Evolutionary conservation across 2,113 vertebrate species (phyloP).

Genomic region (Cyphomyrus discorhynchus): DNA sequence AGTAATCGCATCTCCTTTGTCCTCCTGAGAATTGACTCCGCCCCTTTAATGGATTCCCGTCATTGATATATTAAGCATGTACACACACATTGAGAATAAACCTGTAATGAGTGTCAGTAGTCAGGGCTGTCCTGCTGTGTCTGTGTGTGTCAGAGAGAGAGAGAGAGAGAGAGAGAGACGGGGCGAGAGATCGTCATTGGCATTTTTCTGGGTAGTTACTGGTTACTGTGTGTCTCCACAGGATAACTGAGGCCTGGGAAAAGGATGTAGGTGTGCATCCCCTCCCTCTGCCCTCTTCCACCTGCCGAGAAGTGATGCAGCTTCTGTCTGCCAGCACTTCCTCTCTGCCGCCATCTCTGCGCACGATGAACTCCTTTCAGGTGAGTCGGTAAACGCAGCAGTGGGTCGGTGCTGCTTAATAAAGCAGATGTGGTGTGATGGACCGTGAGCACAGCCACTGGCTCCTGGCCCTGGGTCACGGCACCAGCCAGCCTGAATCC

Average conservation of each 20-base stretch:
- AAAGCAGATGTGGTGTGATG: background rate
- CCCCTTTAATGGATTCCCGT: background rate
- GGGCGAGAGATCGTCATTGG: background rate
- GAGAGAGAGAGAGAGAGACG: background rate
- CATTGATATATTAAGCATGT: background rate
- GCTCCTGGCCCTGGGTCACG: background rate
- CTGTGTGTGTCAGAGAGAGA: conserved; percentile 4
- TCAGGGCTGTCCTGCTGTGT: background rate
- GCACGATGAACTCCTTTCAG: conserved; percentile 80
- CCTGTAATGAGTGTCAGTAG: background rate
- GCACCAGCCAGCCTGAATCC: background rate
- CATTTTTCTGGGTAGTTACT: background rate
- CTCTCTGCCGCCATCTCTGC: conserved; percentile 72
- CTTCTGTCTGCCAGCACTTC: conserved; percentile 67
- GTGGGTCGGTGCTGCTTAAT: background rate
- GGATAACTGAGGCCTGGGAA: conserved; percentile 74
- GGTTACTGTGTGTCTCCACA: conserved; percentile 40
- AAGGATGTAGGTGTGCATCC: conserved; percentile 75
- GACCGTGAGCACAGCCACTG: background rate
- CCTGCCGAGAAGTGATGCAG: conserved; percentile 78
- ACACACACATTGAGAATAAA: background rate
- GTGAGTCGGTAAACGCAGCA: conserved; percentile 50
- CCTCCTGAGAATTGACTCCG: background rate
- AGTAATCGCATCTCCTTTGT: background rate
- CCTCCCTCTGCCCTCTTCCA: conserved; percentile 70